Evolutionary conservation across 2,113 vertebrate species (phyloP), one percentile per base, ranked within the genome.

Genomic region (Brachionichthys hirsutus): DNA sequence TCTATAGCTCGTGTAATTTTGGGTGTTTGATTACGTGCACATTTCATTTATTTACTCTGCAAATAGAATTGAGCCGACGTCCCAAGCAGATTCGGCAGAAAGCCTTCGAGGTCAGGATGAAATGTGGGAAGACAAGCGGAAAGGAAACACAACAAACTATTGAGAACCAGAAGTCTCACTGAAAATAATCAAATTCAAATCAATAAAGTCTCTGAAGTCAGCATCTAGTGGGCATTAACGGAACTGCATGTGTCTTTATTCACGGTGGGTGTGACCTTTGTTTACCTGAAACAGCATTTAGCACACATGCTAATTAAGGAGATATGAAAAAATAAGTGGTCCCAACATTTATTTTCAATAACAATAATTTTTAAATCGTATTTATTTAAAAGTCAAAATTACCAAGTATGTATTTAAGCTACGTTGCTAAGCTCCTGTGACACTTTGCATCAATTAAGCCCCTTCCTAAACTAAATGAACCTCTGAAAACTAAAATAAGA

Each of bases 141-240:
- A n/a, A n/a, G n/a, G n/a, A n/a, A n/a, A n/a, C n/a, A 24, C 8
- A 16, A 16, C 3, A 17, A 48, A 17, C 4, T 3, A 22, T 1
- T 22, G 9, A 22, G 0, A 20, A 36, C n/a, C n/a, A n/a, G n/a
- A n/a, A n/a, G n/a, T n/a, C n/a, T n/a, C n/a, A n/a, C n/a, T n/a
- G n/a, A n/a, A n/a, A n/a, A n/a, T n/a, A n/a, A n/a, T n/a, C n/a
- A n/a, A n/a, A 43, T 16, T 47, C 46, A 48, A 35, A 48, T 67
- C 10, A 56, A 35, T 0, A 17, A 10, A 56, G 43, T 19, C 5
- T 75, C 41, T 71, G 64, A 35, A 24, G 52, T 67, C 48, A 70
- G 56, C 55, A 17, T 66, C 65, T 70, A 69, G 75, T 78, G 73
- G 73, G 3, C 13, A 13, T 24, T 9, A 14, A 7, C 43, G 62